Evolutionary conservation across 2,113 vertebrate species (phyloP).

Genomic region (Uropsilus gracilis): DNA sequence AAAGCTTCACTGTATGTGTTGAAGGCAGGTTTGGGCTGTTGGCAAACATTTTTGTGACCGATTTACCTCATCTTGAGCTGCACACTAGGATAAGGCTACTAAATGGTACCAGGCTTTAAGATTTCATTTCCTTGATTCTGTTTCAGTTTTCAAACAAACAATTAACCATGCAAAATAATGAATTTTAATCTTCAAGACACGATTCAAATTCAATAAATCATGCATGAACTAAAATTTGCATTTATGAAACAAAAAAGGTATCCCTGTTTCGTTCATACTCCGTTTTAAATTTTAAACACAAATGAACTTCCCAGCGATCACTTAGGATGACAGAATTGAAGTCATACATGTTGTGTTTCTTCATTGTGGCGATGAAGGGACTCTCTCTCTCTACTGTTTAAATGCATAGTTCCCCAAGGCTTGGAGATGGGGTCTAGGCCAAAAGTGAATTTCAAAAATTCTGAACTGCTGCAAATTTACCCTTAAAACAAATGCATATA

Average conservation of each 20-base stretch:
- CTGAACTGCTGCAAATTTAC: neutral
- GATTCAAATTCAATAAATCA: conserved; percentile 26
- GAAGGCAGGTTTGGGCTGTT: neutral
- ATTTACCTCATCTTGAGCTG: neutral
- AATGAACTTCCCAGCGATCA: neutral
- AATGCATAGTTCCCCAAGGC: neutral
- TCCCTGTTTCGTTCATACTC: neutral
- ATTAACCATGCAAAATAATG: conserved; percentile 10
- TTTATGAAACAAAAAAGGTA: neutral
- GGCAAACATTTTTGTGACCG: neutral
- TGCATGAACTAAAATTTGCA: conserved; percentile 15
- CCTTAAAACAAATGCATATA: neutral
- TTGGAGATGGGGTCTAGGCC: neutral
- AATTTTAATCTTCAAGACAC: neutral
- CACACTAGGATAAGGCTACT: neutral
- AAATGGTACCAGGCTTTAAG: too few species aligned
- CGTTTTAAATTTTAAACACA: conserved; percentile 42
- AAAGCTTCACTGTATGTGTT: neutral
- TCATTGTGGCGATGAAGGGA: neutral
- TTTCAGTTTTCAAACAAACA: neutral
- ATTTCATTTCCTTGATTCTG: neutral
- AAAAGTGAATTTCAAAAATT: neutral
- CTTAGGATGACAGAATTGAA: neutral
- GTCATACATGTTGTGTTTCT: neutral
- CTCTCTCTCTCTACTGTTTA: neutral